Evolutionary conservation across 1,140 invertebrate species (phyloP), one percentile per base, ranked within the genome.

Genomic region (Nixonia krombeini): DNA sequence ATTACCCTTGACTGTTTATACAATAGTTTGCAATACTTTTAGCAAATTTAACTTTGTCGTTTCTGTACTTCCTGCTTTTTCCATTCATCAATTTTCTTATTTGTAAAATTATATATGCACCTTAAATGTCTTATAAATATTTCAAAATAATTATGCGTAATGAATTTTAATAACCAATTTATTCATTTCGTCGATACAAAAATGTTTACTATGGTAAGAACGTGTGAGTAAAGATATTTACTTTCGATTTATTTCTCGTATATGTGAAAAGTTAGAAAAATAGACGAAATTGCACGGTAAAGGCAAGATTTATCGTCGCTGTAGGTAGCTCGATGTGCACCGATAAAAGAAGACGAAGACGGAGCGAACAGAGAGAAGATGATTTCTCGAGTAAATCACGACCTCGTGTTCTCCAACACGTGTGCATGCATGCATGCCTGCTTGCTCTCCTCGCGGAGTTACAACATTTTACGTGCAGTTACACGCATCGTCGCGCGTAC

Each of bases 381-480:
- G 64, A 70, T 55, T 74, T 63, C 66, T 47, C 65, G 67, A 72
- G 73, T 72, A 66, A 75, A 68, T 73, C 73, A 73, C 70, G 73
- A 75, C 61, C 70, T 72, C 61, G 62, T 66, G 64, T 64, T 59
- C 46, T 26, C 42, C 56, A 56, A 70, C 66, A 65, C 52, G 61
- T 67, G 70, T 68, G 68, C 63, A 70, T 64, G 50, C 59, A 64
- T 62, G 57, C 35, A 29, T 28, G 40, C 50, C 28, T 62, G 55
- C 49, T 38, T 61, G 63, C 59, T 31, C 68, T 55, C 70, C 55
- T 67, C 61, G 21, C 49, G 46, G 67, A 61, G 52, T 59, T 66
- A 70, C 67, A 73, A 71, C 68, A 70, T 75, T 75, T 70, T 67
- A 73, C 72, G 65, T 70, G 72, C 71, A 73, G 71, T 75, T 75